A percentile compares a stretch with the other conserved stretches of the same genome.
Evolutionary conservation across 2,888 invertebrate species (phyloP).

Genomic region (Catocala fraxini): DNA sequence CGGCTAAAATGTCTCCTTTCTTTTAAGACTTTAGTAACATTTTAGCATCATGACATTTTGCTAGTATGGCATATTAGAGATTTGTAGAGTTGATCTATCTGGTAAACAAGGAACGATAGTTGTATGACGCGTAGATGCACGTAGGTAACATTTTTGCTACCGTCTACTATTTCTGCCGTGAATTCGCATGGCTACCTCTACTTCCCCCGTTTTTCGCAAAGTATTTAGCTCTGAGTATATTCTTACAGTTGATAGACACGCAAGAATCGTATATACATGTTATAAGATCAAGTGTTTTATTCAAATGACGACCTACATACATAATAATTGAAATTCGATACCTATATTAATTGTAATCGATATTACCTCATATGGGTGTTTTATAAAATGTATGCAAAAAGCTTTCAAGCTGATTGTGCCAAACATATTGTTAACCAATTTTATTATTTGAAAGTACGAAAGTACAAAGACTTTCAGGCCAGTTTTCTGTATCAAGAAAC

Average conservation of each 20-base stretch:
- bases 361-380: background rate
- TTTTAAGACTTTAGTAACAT: too few relatives aligned
- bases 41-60: too few relatives aligned
- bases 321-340: slow-evolving; percentile 7
- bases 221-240: slow-evolving; percentile 13
- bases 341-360: slow-evolving; percentile 5
- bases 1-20: too few relatives aligned
- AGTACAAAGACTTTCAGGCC: too few relatives aligned
- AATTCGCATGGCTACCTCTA: background rate
- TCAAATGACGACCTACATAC: slow-evolving; percentile 22
- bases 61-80: too few relatives aligned
- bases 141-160: too few relatives aligned
- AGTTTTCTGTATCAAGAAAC: too few relatives aligned
- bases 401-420: too few relatives aligned
- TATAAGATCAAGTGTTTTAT: slow-evolving; percentile 24
- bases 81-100: too few relatives aligned
- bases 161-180: background rate
- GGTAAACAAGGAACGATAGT: too few relatives aligned
- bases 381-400: background rate
- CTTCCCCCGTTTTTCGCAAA: slow-evolving; percentile 11
- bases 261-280: slow-evolving; percentile 17
- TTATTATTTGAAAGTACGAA: background rate
- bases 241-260: slow-evolving; percentile 22
- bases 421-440: too few relatives aligned
- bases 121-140: too few relatives aligned